A percentile compares a stretch with the other conserved stretches of the same genome.
These are phyloP conservation scores for Harpagifer antarcticus DNA, from an alignment of 2,797 vertebrate species.

Conservation along the genomic window DNA sequence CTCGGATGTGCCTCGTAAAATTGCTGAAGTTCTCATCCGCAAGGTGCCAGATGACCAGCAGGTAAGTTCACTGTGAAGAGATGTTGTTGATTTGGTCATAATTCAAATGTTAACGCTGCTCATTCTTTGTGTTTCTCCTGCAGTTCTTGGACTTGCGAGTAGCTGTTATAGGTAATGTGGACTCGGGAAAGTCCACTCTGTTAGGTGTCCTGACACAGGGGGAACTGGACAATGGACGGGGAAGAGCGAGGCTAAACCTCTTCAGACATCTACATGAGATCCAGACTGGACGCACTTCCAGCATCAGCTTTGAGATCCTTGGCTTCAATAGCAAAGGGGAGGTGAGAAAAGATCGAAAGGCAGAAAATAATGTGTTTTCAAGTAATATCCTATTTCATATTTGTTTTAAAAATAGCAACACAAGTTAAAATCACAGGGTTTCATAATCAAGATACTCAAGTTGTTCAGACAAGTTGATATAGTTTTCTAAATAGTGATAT, in stretches of 20 bases:
- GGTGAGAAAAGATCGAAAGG: conserved; percentile 76
- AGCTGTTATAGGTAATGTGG: conserved; percentile 96
- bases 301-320: conserved; percentile 99
- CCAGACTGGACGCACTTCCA: conserved; percentile 96
- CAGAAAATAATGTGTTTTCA: neutral
- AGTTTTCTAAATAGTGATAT: neutral
- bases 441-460: neutral
- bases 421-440: neutral
- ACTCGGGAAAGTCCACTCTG: conserved; percentile 97
- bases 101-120: neutral
- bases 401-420: neutral
- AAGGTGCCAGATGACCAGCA: conserved; percentile 99
- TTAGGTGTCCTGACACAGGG: conserved; percentile 97
- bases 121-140: conserved; percentile 18
- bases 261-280: conserved; percentile 99
- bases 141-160: conserved; percentile 95
- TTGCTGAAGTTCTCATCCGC: conserved; percentile 95
- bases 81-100: neutral
- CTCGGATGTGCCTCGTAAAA: conserved; percentile 89
- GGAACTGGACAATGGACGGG: conserved; percentile 97
- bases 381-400: neutral
- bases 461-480: neutral
- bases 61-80: conserved; percentile 76
- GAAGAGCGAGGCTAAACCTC: conserved; percentile 96
- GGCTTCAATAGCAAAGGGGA: conserved; percentile 99